phyloP scores from a whole-genome alignment of 2,888 invertebrate species.

The Synergus umbraculus region DNA sequence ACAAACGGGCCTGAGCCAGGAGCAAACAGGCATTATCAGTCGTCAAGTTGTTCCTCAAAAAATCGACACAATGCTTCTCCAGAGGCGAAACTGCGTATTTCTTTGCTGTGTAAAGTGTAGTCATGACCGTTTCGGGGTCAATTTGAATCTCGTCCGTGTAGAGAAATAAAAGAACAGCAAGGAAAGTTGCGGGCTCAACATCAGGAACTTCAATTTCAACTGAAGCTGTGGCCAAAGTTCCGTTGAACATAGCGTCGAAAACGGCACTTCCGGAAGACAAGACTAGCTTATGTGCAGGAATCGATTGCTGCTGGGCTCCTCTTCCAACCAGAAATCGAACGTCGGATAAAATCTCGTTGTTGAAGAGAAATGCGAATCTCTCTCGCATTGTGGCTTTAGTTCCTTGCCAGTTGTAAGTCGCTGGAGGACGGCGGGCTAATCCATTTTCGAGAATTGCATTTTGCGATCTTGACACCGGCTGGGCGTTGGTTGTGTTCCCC shows the following conservation, averaged over 20 bases:
- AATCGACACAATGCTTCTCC: conserved; percentile 90
- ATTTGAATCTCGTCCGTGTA: conserved; percentile 92
- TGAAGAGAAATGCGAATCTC: conserved; percentile 84
- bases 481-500: conserved; percentile 66
- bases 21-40: conserved; percentile 91
- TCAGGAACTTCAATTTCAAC: conserved; percentile 89
- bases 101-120: conserved; percentile 90
- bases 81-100: conserved; percentile 92
- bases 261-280: conserved; percentile 90
- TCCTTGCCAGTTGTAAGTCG: conserved; percentile 84
- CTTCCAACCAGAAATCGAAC: conserved; percentile 89
- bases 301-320: conserved; percentile 83
- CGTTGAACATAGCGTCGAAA: conserved; percentile 92
- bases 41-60: conserved; percentile 85
- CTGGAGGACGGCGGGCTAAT: conserved; percentile 53
- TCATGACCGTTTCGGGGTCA: conserved; percentile 92
- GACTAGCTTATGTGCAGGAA: conserved; percentile 90
- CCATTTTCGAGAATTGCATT: conserved; percentile 61
- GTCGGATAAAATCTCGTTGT: conserved; percentile 84
- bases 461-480: conserved; percentile 62
- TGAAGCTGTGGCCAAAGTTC: conserved; percentile 84
- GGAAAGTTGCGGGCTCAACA: conserved; percentile 89
- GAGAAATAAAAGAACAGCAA: conserved; percentile 85
- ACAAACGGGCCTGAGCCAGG: conserved; percentile 87
- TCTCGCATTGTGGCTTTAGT: conserved; percentile 87